Base-by-base conservation (phyloP, 2,888 invertebrate species). In the Morinoia aosen region DNA sequence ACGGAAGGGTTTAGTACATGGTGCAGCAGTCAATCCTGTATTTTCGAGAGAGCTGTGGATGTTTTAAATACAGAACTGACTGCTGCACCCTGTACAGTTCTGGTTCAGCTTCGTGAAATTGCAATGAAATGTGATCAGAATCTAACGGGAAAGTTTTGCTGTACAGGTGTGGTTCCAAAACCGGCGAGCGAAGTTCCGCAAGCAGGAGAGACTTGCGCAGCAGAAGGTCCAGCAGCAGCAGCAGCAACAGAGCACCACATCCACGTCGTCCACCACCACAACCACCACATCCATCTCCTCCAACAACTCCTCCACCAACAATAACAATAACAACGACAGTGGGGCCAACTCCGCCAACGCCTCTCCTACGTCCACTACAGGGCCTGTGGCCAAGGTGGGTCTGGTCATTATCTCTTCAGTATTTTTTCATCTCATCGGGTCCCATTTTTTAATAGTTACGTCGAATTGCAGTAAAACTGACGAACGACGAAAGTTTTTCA, bases 191-290 rank as follows among this genome's bases (percentile, higher is more conserved):
- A 97, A 97, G 95, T 97, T 97, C 95, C 96, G 97, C 16, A 97
- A 97, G 95, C 96, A 96, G 95, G 97, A 97, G 96, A 95, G 97
- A 12, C 96, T 97, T 94, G 96, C 96, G 33, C 97, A 97, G 95
- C 97, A 97, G 95, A 96, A 96, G 91, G 96, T 96, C 7, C 96
- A 96, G 93, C 95, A 95, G 88, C 96, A 93, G 93, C 76, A 76
- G 25, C 94, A 90, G 90, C 95, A 94, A 25, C 96, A 96, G 58
- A 88, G 76, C 40, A 40, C 58, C 14, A 40, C 95, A 58, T 97
- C 96, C 98, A 98, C 97, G 99, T 99, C 11, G 97, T 97, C 96
- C 98, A 98, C 97, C 98, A 98, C 96, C 98, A 98, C 95, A 99
- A 98, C 97, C 97, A 88, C 64, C 39, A 48, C 57, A 40, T 58